Conservation (phyloP, 2,113 vertebrate species). For the Laticauda laticaudata region DNA sequence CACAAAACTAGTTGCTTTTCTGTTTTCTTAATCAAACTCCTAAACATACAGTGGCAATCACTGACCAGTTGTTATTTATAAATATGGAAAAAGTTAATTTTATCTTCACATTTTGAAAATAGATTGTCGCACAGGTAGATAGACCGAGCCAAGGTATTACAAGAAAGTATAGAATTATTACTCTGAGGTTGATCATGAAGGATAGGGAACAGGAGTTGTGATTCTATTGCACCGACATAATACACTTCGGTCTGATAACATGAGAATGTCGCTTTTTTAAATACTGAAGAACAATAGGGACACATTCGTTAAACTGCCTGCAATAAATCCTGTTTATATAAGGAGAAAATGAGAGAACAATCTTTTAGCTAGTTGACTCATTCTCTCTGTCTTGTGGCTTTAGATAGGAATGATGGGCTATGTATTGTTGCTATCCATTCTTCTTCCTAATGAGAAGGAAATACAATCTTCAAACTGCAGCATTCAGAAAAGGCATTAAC, state of each 20-base stretch:
- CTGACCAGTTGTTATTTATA: slow-evolving; percentile 29
- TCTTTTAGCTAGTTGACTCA: slow-evolving; percentile 7
- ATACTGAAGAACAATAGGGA: slow-evolving; percentile 22
- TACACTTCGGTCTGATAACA: slow-evolving; percentile 19
- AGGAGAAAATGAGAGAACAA: slow-evolving; percentile 33
- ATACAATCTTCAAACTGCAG: slow-evolving; percentile 36
- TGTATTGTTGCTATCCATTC: slow-evolving; percentile 39
- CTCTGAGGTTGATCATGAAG: neutral
- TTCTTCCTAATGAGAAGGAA: slow-evolving; percentile 45
- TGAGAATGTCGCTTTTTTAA: neutral
- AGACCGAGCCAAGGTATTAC: slow-evolving; percentile 22
- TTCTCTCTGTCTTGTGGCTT: slow-evolving; percentile 24
- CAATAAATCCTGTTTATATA: slow-evolving; percentile 26
- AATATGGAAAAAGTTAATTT: slow-evolving; percentile 2
- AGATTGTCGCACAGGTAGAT: slow-evolving; percentile 8
- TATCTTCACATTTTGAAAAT: slow-evolving; percentile 31
- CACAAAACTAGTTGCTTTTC: neutral
- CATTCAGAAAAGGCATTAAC: slow-evolving; percentile 68
- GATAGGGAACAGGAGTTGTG: neutral
- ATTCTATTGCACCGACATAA: slow-evolving; percentile 1
- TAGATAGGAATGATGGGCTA: neutral
- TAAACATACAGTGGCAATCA: slow-evolving; percentile 20
- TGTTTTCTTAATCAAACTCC: slow-evolving; percentile 4
- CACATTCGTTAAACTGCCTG: slow-evolving; percentile 28
- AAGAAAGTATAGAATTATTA: slow-evolving; percentile 35